Percentiles rank a stretch among this genome's conserved stretches.
Evolutionary conservation across 53 echinoderm and acorn worm genomes (phyloP).

Genomic region (Echinarachnius parma): DNA sequence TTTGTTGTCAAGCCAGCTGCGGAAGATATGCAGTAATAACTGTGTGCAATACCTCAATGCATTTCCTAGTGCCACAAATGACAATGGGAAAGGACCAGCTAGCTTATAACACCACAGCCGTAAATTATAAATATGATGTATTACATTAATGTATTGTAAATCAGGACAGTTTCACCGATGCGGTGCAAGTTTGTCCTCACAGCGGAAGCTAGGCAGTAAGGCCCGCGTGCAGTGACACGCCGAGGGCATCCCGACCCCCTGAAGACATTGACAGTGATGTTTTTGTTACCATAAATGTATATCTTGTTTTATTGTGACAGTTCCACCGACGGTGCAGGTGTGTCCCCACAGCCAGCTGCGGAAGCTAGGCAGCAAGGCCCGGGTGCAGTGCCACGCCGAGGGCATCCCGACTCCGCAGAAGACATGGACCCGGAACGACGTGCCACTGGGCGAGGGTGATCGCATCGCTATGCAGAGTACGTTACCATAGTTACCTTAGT

Average conservation of each 20-base stretch:
- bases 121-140: no score
- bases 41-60: no score
- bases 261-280: not conserved
- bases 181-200: no score
- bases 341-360: slow-evolving; percentile 75
- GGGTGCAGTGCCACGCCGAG: slow-evolving; percentile 83
- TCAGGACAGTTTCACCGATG: no score
- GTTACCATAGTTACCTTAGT: no score
- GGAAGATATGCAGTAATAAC: no score
- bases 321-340: slow-evolving; percentile 75
- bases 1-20: no score
- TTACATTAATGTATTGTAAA: no score
- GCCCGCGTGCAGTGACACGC: slow-evolving; percentile 74
- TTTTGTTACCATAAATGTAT: not conserved
- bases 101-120: no score
- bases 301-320: slow-evolving; percentile 22
- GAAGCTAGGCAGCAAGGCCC: slow-evolving; percentile 58
- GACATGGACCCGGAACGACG: slow-evolving; percentile 73
- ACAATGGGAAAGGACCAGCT: no score
- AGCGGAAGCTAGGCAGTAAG: slow-evolving; percentile 41
- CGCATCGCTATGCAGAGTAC: slow-evolving; percentile 31
- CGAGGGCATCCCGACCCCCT: slow-evolving; percentile 60
- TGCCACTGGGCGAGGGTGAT: slow-evolving; percentile 45
- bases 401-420: slow-evolving; percentile 87
- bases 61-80: no score